Base-by-base conservation (phyloP, 2,113 vertebrate genomes). In the Mellivora capensis region DNA sequence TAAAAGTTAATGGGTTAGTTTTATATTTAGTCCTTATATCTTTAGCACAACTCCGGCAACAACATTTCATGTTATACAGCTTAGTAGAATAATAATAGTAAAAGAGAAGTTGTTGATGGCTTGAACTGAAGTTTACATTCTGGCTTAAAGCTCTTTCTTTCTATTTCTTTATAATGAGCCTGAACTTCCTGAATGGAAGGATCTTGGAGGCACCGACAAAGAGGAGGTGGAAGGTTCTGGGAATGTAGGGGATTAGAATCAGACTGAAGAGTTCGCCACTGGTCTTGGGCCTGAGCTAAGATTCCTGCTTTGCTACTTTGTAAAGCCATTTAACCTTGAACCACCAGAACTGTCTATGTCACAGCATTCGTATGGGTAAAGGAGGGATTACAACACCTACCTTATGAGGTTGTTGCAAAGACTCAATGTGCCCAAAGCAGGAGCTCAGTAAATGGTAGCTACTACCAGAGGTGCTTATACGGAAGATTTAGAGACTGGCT, bases 1-100 rank as follows among this genome's bases (percentile, higher is more conserved):
- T 97, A 93, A 96, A 97, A 97, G 96, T 96, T 98, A 98, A 97
- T 97, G 96, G 95, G 87, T 92, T 98, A 42, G 90, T 97, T 98
- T 97, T 97, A 96, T 93, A 90, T 96, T 96, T 97, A 97, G 89
- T 90, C 86, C 92, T 52, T 97, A 87, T 97, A 98, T 97, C 96
- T 97, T 97, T 85, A 96, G 84, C 49, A 85, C 87, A 96, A 95
- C 57, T 61, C 54, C 92, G 80, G 90, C 84, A 95, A 81, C 76
- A 90, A n/a, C 25, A 81, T 96, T 93, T 96, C 74, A 87, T 31
- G 31, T 93, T 94, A 37, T 59, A 54, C 61, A 85, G 37, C 77
- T 94, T 91, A 59, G 86, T 72, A 17, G 20, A 69, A 62, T 87
- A 82, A 80, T 82, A 71, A 62, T 89, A 83, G 47, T 44, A 52